These are phyloP conservation scores for Rhizomys pruinosus DNA, from an alignment of 2,113 vertebrate genomes.

Conservation along the genomic window DNA sequence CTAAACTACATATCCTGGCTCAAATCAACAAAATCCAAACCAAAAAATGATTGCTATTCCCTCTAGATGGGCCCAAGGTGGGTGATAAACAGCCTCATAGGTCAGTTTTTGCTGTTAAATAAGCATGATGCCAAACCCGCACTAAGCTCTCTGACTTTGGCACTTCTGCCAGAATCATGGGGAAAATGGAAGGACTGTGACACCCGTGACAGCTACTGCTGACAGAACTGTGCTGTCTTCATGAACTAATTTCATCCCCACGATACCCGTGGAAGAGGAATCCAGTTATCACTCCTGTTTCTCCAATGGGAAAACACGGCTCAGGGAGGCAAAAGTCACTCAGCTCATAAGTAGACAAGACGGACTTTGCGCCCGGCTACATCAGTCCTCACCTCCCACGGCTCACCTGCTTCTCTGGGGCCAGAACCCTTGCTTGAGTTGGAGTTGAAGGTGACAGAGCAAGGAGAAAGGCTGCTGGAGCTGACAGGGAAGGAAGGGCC, in stretches of 20 bases:
- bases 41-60: not conserved
- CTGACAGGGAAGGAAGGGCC: conserved; percentile 84
- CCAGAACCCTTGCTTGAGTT: conserved; percentile 72
- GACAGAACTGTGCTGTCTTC: not conserved
- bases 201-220: not conserved
- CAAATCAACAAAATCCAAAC: not conserved
- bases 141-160: not conserved
- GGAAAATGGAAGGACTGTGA: not conserved
- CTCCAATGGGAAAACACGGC: not conserved
- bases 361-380: not conserved
- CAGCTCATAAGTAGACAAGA: not conserved
- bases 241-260: not conserved
- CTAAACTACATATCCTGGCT: not conserved
- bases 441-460: conserved; percentile 81
- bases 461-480: conserved; percentile 86
- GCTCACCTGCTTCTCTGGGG: conserved; percentile 70
- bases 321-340: not conserved
- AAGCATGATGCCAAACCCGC: not conserved
- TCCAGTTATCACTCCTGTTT: not conserved
- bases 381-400: not conserved
- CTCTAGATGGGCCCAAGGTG: not conserved
- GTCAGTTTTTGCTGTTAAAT: conserved; percentile 21
- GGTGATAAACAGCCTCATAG: conserved; percentile 6
- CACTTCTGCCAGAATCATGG: not conserved
- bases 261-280: not conserved